These are phyloP conservation scores for Ylistrum balloti DNA, from an alignment of 1,140 invertebrate species.

Conservation along the genomic window DNA sequence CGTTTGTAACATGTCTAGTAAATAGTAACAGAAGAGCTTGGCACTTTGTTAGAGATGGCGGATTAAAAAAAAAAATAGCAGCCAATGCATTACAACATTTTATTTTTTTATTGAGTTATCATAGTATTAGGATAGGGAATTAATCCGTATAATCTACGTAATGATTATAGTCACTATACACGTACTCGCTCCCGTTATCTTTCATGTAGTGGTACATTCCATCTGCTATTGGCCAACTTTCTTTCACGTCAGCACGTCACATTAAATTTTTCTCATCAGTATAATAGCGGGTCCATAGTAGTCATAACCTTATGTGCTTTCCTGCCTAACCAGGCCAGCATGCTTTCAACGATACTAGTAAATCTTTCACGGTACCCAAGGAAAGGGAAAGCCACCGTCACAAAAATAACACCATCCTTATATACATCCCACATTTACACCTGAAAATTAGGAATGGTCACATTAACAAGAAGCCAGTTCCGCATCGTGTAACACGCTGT, in stretches of 20 bases:
- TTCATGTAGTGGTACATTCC: not conserved
- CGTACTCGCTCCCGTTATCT: not conserved
- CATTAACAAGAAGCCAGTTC: too few species aligned
- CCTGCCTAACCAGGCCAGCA: not conserved
- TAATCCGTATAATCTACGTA: not conserved
- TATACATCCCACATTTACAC: not conserved
- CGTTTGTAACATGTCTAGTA: too few species aligned
- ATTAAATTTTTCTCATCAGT: not conserved
- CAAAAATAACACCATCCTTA: not conserved
- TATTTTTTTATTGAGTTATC: not conserved
- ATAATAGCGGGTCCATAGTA: constrained; percentile 7
- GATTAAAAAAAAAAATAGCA: too few species aligned
- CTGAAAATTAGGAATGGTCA: too few species aligned
- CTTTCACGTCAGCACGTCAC: not conserved
- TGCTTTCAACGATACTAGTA: not conserved
- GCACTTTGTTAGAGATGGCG: not conserved
- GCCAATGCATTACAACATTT: not conserved
- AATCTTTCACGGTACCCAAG: not conserved
- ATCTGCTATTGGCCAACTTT: not conserved
- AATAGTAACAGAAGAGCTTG: not conserved
- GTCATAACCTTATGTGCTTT: not conserved
- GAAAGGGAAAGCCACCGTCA: not conserved
- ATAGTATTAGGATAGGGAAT: not conserved
- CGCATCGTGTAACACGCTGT: too few species aligned
- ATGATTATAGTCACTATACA: not conserved